Percentiles rank a stretch among this genome's conserved stretches.
These are phyloP conservation scores for Pyxicephalus adspersus DNA, from an alignment of 2,113 vertebrate species.

Conservation along the genomic window DNA sequence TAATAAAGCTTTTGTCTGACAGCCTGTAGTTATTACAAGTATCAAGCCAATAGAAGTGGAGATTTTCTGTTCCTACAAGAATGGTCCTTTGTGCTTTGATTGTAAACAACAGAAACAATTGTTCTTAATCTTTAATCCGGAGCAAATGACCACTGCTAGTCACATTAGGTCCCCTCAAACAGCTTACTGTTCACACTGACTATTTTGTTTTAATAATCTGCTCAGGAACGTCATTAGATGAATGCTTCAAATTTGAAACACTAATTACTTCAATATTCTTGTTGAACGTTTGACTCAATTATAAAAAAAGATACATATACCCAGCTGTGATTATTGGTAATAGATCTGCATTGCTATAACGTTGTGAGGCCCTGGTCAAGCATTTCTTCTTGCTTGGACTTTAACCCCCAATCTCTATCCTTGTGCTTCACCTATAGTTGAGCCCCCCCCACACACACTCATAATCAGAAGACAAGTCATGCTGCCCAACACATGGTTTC, in stretches of 20 bases:
- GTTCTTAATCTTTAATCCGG: constrained; percentile 81
- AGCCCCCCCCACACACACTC: too few species aligned
- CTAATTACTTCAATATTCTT: fast-evolving
- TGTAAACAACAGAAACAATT: constrained; percentile 76
- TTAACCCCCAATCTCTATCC: too few species aligned
- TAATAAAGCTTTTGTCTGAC: constrained; percentile 74
- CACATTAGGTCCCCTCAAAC: constrained; percentile 60
- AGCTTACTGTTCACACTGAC: constrained; percentile 83
- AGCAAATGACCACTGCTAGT: constrained; percentile 77
- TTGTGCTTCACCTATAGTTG: too few species aligned
- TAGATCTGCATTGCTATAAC: too few species aligned
- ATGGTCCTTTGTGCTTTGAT: constrained; percentile 81
- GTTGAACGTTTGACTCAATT: constrained; percentile 23
- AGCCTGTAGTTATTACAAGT: constrained; percentile 64
- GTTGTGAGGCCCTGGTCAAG: too few species aligned
- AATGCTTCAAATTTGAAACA: neutral
- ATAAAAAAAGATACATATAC: neutral
- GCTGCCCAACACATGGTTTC: too few species aligned
- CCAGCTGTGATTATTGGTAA: neutral
- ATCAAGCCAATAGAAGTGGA: constrained; percentile 69
- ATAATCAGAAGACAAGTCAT: too few species aligned
- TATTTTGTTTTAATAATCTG: constrained; percentile 64
- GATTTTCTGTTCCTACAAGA: constrained; percentile 81
- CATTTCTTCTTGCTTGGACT: too few species aligned
- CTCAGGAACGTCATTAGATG: constrained; percentile 46